Base-by-base conservation (phyloP, 2,888 invertebrate genomes). In the Sisyra terminalis region DNA sequence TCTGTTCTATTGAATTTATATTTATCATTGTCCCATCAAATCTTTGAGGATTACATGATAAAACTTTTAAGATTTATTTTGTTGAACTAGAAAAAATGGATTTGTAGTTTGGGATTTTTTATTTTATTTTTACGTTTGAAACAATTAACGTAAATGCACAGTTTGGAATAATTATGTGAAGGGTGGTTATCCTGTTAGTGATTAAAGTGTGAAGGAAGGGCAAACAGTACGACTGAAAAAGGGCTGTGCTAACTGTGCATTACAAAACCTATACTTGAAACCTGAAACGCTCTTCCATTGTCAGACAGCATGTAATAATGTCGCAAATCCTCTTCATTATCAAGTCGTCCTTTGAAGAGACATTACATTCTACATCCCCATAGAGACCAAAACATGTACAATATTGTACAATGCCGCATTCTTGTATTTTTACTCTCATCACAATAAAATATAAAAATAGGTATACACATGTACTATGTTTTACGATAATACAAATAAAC, bases 281-380 rank as follows among this genome's bases (percentile, higher is more conserved):
- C 24, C 24, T 24, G 24, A 24, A 24, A 24, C 24, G 24, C 24
- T 15, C 16, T 14, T 35, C 35, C 35, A 42, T 42, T 42, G 42
- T 42, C 42, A 35, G 24, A 42, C 42, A 15, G 13, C 29, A 36
- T 42, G 41, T 42, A 42, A 42, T 35, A 36, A 35, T 42, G 42
- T 42, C 42, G 36, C 42, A 42, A 42, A 42, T 42, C 42, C 42
- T 42, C 42, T 42, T 40, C 40, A 40, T 40, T 40, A 40, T 29
- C 13, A 6, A 29, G 15, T 15, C 40, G 14, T 24, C 18, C 40
- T 24, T 24, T 24, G 24, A 24, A 24, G 24, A 24, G 24, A 24
- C 24, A 24, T 24, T 24, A 24, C 14, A 13, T 34, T 34, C 34
- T 34, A 15, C 15, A 34, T 34, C 15, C 15, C 34, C 3, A 38